Percentiles rank a stretch among this genome's conserved stretches.
These are phyloP conservation scores for Diadophis punctatus DNA, from an alignment of 2,113 vertebrate genomes.

Conservation along the genomic window DNA sequence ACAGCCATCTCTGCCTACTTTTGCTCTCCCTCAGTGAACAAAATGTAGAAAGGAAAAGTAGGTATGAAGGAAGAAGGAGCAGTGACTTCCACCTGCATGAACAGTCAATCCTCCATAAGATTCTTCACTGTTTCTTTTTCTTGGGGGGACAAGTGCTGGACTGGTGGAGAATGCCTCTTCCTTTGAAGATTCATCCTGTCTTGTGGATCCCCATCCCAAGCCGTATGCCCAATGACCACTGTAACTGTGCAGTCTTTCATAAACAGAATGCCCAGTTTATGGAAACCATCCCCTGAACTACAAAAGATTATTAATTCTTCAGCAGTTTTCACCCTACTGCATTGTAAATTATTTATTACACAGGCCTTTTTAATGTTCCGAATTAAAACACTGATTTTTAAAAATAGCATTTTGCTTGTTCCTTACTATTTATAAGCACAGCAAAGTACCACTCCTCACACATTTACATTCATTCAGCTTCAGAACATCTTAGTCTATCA, in stretches of 20 bases:
- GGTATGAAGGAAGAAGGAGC: not conserved
- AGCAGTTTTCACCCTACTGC: not conserved
- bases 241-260: not conserved
- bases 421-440: not conserved
- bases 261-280: not conserved
- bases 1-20: not conserved
- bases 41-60: not conserved
- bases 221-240: not conserved
- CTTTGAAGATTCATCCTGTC: not conserved
- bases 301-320: not conserved
- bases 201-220: not conserved
- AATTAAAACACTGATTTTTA: not conserved
- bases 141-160: not conserved
- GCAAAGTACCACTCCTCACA: not conserved
- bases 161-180: not conserved
- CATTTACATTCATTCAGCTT: not conserved
- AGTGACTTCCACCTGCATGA: not conserved
- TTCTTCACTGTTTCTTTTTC: not conserved
- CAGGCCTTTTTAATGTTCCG: not conserved
- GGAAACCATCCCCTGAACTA: not conserved
- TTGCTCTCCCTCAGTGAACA: not conserved
- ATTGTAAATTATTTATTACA: not conserved
- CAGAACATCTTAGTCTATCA: not conserved
- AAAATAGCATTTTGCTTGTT: not conserved
- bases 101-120: not conserved